Base-by-base conservation (phyloP, 92 coral and sea anemone genomes). In the Actinernus sp. region DNA sequence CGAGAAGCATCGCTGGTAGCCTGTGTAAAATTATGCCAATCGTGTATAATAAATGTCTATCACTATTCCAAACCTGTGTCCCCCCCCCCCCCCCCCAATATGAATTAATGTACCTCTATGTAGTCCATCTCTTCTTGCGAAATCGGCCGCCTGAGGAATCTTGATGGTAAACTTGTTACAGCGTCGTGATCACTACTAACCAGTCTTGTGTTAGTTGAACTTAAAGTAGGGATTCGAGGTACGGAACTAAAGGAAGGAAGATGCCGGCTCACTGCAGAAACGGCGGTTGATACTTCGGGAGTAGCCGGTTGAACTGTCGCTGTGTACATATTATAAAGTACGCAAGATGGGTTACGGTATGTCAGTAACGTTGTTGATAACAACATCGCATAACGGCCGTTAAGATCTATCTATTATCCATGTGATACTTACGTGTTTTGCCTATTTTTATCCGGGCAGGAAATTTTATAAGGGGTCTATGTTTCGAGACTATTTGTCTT, bases 91-190 rank as follows among this genome's bases (percentile, higher is more conserved):
- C 51, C n/a, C 5, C 21, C 16, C 2, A 18, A 20, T 52, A 16
- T 26, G 4, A 2, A 1, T 32, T 1, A 30, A 10, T 64, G 19
- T 58, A 91, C 98, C 95, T 94, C 97, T 50, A 94, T 84, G 60
- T 83, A 91, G 14, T 75, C 92, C 29, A 94, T 94, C 59, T 94
- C 98, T 31, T 87, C 98, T 57, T 59, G 71, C n/a, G 84, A 49
- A 17, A 94, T 71, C 3, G 58, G 52, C 44, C 67, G 69, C 50
- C 98, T 85, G 74, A 82, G 68, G 79, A 68, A 94, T 66, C 86
- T 87, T 27, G 46, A 34, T 3, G 98, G 98, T 63, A 94, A 81
- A 44, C 66, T 76, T 32, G 66, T 58, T 31, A 38, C 31, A 2
- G 50, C 57, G 18, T 49, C 61, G 13, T 68, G 68, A n/a, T 58